These are phyloP conservation scores for Drosophila pallidifrons DNA, from an alignment of 1,140 invertebrate species.

Conservation along the genomic window DNA sequence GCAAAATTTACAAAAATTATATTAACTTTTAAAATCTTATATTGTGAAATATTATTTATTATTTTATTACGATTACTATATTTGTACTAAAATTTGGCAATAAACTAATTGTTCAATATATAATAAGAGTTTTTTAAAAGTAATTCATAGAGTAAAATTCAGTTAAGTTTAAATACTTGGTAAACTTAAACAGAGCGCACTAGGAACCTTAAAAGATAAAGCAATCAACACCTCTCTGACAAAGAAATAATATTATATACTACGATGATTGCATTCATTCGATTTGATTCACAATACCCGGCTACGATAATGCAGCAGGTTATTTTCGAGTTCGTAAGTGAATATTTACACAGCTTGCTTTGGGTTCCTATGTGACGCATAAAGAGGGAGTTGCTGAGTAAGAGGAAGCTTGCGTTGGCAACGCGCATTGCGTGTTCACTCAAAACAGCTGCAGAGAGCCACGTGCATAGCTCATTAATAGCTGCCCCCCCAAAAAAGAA, in stretches of 20 bases:
- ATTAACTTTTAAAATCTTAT: too few species aligned
- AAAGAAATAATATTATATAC: constrained; percentile 3
- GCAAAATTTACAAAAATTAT: too few species aligned
- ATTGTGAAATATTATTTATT: too few species aligned
- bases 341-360: constrained; percentile 33
- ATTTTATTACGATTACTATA: too few species aligned
- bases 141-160: too few species aligned
- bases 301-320: not conserved
- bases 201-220: not conserved
- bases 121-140: too few species aligned
- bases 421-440: constrained; percentile 1
- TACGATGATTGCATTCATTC: not conserved
- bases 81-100: too few species aligned
- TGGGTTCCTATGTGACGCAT: constrained; percentile 15
- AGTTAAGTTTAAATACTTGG: too few species aligned
- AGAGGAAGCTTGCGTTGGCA: not conserved
- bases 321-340: constrained; percentile 17
- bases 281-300: constrained; percentile 7
- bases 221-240: not conserved
- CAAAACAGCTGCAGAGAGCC: constrained; percentile 13
- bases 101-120: too few species aligned
- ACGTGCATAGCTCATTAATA: constrained; percentile 38
- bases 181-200: not conserved
- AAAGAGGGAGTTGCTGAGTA: not conserved
- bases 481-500: constrained; percentile 23